These are phyloP conservation scores for Drosophila siamana DNA, from an alignment of 2,888 invertebrate genomes.

Conservation along the genomic window DNA sequence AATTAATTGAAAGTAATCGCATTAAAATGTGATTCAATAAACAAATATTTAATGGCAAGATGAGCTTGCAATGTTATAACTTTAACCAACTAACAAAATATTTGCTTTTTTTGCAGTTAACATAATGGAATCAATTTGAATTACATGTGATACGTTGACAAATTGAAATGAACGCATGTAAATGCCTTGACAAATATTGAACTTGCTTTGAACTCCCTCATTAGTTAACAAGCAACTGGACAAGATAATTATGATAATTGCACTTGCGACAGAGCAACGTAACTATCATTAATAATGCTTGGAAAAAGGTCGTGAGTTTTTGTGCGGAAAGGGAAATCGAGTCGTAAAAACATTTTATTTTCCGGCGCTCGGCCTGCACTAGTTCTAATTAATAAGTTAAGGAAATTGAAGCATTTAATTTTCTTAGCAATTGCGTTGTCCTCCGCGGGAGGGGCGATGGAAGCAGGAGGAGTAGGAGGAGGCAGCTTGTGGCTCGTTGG, in stretches of 20 bases:
- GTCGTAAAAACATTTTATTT: constrained; percentile 27
- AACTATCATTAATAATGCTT: background rate
- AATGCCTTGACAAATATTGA: background rate
- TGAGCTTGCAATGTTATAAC: no score
- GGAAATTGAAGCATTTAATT: constrained; percentile 46
- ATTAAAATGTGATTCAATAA: no score
- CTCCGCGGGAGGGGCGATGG: background rate
- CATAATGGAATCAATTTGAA: background rate
- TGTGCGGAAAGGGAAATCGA: constrained; percentile 8
- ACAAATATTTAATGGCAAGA: no score
- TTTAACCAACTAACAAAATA: no score
- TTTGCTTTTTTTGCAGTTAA: no score
- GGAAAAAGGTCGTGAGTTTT: background rate
- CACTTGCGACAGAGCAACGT: background rate
- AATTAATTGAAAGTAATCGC: background rate
- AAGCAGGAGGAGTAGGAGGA: background rate
- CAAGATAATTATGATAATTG: background rate
- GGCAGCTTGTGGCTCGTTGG: constrained; percentile 42
- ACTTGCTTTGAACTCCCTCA: background rate
- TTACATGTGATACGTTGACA: background rate
- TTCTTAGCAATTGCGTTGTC: constrained; percentile 27
- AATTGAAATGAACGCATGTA: background rate
- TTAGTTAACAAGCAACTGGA: background rate
- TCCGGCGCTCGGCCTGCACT: constrained; percentile 20
- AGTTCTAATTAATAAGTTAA: constrained; percentile 65